Conservation (phyloP, 2,888 invertebrate genomes). For the Atrina japonica region DNA sequence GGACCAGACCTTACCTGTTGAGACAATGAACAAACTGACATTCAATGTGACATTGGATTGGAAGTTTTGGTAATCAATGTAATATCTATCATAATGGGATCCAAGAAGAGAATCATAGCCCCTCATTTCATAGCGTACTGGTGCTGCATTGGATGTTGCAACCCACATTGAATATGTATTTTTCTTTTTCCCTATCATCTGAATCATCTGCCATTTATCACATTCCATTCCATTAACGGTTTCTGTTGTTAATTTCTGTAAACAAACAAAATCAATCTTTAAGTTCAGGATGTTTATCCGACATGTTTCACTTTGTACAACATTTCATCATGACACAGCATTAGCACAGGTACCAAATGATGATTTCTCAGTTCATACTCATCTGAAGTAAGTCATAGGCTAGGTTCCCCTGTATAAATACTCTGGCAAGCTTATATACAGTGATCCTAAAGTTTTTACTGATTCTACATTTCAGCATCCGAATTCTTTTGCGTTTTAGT, state of each 20-base stretch:
- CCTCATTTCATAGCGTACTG: constrained; percentile 94
- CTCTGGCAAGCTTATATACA: too few relatives aligned
- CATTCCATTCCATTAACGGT: constrained; percentile 87
- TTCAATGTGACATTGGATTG: constrained; percentile 42
- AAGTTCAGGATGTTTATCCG: too few relatives aligned
- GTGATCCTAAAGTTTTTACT: too few relatives aligned
- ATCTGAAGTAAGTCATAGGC: too few relatives aligned
- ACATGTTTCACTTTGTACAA: too few relatives aligned
- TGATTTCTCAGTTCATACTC: too few relatives aligned
- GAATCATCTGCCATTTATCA: constrained; percentile 89
- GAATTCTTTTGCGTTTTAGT: too few relatives aligned
- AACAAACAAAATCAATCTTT: not conserved
- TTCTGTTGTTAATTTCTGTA: constrained; percentile 52
- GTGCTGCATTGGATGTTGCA: constrained; percentile 62
- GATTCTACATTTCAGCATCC: too few relatives aligned
- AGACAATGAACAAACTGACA: constrained; percentile 59
- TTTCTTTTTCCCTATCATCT: constrained; percentile 88
- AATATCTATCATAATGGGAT: constrained; percentile 97
- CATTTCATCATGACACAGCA: too few relatives aligned
- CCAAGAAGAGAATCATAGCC: constrained; percentile 96
- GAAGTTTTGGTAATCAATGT: constrained; percentile 88
- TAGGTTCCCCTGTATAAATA: too few relatives aligned
- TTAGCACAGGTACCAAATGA: too few relatives aligned
- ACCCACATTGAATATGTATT: constrained; percentile 96
- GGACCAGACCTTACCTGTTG: constrained; percentile 70